Evolutionary conservation across 2,888 invertebrate genomes (phyloP).

Genomic region (Hyppa rectilinea): DNA sequence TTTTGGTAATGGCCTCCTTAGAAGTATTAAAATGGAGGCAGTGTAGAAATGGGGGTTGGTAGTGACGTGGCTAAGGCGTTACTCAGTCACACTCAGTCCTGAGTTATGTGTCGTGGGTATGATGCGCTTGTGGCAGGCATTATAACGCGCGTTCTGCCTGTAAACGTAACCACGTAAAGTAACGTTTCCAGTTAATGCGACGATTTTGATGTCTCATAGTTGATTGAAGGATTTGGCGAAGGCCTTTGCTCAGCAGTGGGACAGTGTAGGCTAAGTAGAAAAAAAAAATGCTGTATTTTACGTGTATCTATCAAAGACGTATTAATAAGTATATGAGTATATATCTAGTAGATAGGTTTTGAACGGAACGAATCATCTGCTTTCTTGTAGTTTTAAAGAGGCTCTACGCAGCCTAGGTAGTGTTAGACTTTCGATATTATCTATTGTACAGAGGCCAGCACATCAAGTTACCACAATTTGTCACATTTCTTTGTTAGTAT

Average conservation of each 20-base stretch:
- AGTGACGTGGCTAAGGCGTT: conserved; percentile 32
- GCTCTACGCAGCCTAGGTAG: no score
- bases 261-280: no score
- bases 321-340: neutral
- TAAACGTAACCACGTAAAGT: no score
- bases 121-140: conserved; percentile 14
- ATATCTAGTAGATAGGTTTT: neutral
- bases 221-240: no score
- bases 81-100: conserved; percentile 42
- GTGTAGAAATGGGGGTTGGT: conserved; percentile 35
- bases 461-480: no score
- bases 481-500: no score
- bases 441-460: no score
- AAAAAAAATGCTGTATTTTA: no score
- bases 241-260: no score
- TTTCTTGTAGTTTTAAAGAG: neutral
- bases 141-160: neutral
- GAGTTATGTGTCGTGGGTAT: conserved; percentile 30
- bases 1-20: conserved; percentile 83
- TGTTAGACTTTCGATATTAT: neutral
- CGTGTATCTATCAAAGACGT: neutral
- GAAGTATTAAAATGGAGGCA: conserved; percentile 67
- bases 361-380: neutral
- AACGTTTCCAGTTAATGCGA: neutral
- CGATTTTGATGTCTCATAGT: neutral